Evolutionary conservation across 2,113 vertebrate species (phyloP).

Genomic region (Ursus arctos): DNA sequence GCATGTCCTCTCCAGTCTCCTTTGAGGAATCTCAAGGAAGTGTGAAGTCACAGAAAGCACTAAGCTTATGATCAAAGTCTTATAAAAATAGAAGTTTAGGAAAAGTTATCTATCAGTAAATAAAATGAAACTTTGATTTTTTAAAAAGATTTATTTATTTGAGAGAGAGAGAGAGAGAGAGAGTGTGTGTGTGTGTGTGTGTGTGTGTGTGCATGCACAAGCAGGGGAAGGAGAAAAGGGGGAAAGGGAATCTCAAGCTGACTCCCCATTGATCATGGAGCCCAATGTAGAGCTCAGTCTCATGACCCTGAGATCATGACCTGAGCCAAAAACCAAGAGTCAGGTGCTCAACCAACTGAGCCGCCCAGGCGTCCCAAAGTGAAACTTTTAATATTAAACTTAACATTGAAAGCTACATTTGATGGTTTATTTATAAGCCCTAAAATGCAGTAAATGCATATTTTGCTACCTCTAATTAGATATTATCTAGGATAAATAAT

Average conservation of each 20-base stretch:
- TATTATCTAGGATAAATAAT: constrained; percentile 23
- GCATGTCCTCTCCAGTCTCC: background rate
- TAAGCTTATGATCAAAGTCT: background rate
- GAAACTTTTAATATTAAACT: background rate
- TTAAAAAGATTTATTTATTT: background rate
- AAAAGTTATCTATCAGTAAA: background rate
- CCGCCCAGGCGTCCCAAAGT: background rate
- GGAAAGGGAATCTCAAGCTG: background rate
- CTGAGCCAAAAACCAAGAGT: background rate
- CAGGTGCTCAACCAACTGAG: background rate
- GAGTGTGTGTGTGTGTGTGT: no score
- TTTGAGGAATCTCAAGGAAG: background rate
- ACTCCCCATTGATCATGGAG: background rate
- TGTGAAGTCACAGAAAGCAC: constrained; percentile 12
- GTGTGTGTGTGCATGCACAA: background rate
- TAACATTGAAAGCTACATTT: constrained; percentile 46
- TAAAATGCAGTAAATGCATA: background rate
- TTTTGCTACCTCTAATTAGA: constrained; percentile 14
- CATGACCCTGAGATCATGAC: background rate
- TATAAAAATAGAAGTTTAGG: background rate
- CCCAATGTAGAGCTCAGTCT: background rate
- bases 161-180: background rate
- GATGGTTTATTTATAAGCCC: constrained; percentile 5
- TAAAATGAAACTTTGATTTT: constrained; percentile 25
- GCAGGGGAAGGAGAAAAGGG: background rate